Conservation (phyloP, 2,113 vertebrate species). For the Rostratula benghalensis region DNA sequence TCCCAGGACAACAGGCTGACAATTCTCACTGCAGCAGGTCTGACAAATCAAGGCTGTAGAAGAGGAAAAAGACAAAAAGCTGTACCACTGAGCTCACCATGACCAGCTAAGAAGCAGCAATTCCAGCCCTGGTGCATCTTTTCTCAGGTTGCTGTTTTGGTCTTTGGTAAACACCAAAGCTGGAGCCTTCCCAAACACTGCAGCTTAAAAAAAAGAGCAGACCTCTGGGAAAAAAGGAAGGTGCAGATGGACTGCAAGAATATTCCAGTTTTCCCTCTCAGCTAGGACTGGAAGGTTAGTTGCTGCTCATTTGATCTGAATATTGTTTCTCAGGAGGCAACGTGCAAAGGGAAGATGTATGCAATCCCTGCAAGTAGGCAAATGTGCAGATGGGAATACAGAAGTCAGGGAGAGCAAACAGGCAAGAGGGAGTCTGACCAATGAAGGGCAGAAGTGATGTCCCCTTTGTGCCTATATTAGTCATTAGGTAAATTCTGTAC, state of each 20-base stretch:
- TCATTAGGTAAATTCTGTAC: background rate
- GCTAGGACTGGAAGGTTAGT: background rate
- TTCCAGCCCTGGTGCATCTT: rapidly evolving
- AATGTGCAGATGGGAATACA: background rate
- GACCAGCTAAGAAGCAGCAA: background rate
- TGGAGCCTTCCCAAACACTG: background rate
- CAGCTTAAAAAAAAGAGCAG: background rate
- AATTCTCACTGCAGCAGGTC: background rate
- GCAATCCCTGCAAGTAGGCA: background rate
- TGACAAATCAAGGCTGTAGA: background rate
- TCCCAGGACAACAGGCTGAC: background rate
- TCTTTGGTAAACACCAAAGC: background rate
- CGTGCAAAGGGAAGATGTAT: background rate
- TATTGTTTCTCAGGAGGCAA: background rate
- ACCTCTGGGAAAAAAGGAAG: background rate
- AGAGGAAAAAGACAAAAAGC: background rate
- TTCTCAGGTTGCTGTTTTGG: background rate
- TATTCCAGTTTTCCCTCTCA: background rate
- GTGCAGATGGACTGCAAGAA: background rate
- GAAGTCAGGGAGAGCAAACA: background rate
- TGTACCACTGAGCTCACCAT: background rate
- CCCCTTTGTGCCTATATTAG: background rate
- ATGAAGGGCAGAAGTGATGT: background rate
- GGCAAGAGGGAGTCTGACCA: background rate
- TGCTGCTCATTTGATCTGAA: background rate